Base-by-base conservation (phyloP, 92 coral and sea anemone genomes). In the Virgularia gustaviana region DNA sequence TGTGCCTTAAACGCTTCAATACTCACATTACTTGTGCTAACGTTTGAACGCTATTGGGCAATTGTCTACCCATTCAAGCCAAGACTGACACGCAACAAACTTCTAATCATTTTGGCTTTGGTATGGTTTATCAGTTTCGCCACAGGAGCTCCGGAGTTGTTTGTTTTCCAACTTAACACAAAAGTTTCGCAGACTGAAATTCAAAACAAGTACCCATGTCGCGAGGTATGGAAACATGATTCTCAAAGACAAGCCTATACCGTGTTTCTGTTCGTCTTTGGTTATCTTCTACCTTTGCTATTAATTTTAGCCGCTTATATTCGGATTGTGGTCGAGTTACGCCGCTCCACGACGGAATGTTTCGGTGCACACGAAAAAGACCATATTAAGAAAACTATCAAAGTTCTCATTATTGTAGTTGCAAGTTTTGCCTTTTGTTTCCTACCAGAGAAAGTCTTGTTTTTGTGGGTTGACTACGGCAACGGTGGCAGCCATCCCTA, bases 401-500 rank as follows among this genome's bases (percentile, higher is more conserved):
- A 90, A 10, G 80, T 94, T 2, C 78, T 94, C 35, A 81, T 90
- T 63, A 86, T 94, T 27, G 78, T 94, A 34, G 89, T 89, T 29
- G 90, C 79, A 19, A 90, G 90, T 45, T 94, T 94, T 44, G 99
- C 99, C 1, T 42, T 94, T 18, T 94, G 95, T 44, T 89, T 85
- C 70, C 95, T 94, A 6, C 99, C 96, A 2, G 90, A 89, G 60
- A 96, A 94, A 47, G 90, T 94, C 43, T 72, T 94, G 57, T 94
- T 94, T 78, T 83, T 94, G 72, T 94, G 99, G 99, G 78, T 75
- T 19, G 99, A 94, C 66, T 88, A 86, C 53, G 99, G 99, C 9
- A 33, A 82, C 9, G 99, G 99, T 1, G 70, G 57, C 15, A 15
- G 58, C 19, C 72, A 83, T 62, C 94, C 96, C 9, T 89, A 94